These are phyloP conservation scores for Brachionus asplanchnoidis DNA, from an alignment of 1,140 invertebrate species.

Conservation along the genomic window DNA sequence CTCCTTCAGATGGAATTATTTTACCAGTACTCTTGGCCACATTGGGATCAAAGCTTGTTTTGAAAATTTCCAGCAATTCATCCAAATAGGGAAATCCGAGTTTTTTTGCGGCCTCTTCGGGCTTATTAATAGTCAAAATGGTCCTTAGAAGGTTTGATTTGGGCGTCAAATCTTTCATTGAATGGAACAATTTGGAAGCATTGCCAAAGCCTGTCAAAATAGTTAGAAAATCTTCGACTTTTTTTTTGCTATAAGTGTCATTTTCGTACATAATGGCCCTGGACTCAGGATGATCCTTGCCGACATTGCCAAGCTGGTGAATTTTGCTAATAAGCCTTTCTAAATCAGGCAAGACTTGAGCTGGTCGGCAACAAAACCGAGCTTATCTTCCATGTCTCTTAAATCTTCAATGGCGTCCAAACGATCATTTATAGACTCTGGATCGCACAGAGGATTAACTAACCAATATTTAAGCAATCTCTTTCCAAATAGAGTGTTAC, in stretches of 20 bases:
- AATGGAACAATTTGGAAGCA: constrained; percentile 62
- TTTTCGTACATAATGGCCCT: constrained; percentile 88
- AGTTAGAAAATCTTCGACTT: constrained; percentile 77
- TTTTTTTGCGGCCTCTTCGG: constrained; percentile 47
- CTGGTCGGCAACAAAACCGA: constrained; percentile 62
- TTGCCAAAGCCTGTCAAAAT: constrained; percentile 77
- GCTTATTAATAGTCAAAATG: constrained; percentile 51
- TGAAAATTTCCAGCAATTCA: constrained; percentile 49
- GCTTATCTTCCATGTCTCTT: constrained; percentile 63
- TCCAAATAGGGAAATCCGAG: constrained; percentile 73
- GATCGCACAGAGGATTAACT: constrained; percentile 78
- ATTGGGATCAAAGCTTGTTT: constrained; percentile 70
- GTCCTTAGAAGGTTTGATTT: constrained; percentile 54
- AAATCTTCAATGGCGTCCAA: constrained; percentile 78
- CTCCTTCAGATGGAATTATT: constrained; percentile 74
- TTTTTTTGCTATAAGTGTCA: constrained; percentile 78
- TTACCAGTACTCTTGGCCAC: constrained; percentile 75
- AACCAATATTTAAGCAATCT: constrained; percentile 82
- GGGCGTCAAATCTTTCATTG: constrained; percentile 58
- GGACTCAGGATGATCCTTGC: constrained; percentile 78
- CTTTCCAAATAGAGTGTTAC: constrained; percentile 80
- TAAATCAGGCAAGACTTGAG: constrained; percentile 82
- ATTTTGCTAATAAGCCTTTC: constrained; percentile 87
- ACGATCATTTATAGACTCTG: constrained; percentile 69
- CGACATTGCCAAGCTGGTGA: constrained; percentile 74